Conservation (phyloP, 2,113 vertebrate genomes). For the Coptodon rendalli region DNA sequence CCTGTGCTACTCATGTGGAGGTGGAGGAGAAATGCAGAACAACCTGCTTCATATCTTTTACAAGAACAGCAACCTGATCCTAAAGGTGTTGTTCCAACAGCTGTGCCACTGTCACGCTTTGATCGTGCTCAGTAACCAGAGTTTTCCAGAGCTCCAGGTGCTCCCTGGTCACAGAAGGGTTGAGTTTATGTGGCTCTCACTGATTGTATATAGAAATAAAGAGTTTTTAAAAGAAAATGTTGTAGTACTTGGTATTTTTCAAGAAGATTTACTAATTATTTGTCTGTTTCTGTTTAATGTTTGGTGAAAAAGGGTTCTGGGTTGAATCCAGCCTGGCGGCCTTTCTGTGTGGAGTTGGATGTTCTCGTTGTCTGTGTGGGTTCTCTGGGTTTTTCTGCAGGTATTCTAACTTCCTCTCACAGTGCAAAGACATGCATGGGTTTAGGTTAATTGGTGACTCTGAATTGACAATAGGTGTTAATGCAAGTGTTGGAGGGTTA, state of each 20-base stretch:
- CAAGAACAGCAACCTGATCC: not conserved
- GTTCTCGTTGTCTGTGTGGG: not conserved
- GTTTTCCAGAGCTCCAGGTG: not conserved
- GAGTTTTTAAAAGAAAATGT: constrained; percentile 39
- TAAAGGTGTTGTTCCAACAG: not conserved
- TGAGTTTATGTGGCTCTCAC: constrained; percentile 43
- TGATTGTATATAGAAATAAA: constrained; percentile 63
- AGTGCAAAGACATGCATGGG: not conserved
- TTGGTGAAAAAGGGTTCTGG: not conserved
- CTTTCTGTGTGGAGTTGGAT: not conserved
- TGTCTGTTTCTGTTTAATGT: not conserved
- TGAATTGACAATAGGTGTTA: not conserved
- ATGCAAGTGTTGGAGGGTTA: not conserved
- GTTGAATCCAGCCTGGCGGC: not conserved
- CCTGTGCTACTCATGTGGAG: constrained; percentile 14
- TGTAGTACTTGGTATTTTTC: not conserved
- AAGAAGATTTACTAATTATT: not conserved
- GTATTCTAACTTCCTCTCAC: not conserved
- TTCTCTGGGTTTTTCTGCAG: not conserved
- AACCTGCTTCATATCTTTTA: constrained; percentile 7
- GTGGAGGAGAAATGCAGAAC: not conserved
- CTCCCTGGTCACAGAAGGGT: constrained; percentile 27
- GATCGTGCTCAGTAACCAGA: not conserved
- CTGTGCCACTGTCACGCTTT: not conserved
- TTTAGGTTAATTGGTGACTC: not conserved